Base-by-base conservation (phyloP, 2,113 vertebrate genomes). In the Opisthocomus hoazin region DNA sequence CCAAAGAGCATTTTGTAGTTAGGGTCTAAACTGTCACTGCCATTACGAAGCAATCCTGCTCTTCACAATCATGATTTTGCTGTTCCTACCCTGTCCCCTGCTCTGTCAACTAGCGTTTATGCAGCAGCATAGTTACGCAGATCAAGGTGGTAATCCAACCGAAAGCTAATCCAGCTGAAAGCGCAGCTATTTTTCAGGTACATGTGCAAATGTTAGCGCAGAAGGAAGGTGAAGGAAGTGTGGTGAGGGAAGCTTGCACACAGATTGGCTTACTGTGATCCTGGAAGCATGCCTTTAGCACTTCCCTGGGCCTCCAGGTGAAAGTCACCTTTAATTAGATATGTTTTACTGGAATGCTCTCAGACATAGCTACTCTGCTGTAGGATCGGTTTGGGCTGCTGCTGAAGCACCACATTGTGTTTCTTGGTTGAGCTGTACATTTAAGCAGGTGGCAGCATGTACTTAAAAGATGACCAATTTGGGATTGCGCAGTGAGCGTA, bases 401-500 rank as follows among this genome's bases (percentile, higher is more conserved):
- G 45, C 0, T 89, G 71, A 56, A 91, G 76, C 41, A 63, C 24
- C 32, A 16, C 1, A 0, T 57, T 23, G 21, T 37, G 22, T 64
- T 81, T 46, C 77, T 68, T 73, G 78, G 18, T 24, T 71, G 74
- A 85, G 41, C 69, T 58, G 26, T 50, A 58, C 11, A 5, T 70
- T 71, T 50, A 66, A 48, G 43, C 26, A 34, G n/a, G 54, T 45
- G 51, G 46, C 32, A 51, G 37, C 26, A 14, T 1, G 5, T 41
- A 7, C 45, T 79, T 51, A 41, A 57, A 57, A 48, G 56, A 34
- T 63, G 32, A 54, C 69, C 56, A 58, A 0, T 12, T 56, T 30
- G 6, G 34, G 18, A 46, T 57, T 13, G 6, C 5, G 0, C 22
- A n/a, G 27, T 0, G 0, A 37, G 3, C 5, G 12, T 9, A 29